Percentiles rank a stretch among this genome's conserved stretches.
phyloP scores from a whole-genome alignment of 2,113 vertebrate genomes.

The Tenrec ecaudatus region DNA sequence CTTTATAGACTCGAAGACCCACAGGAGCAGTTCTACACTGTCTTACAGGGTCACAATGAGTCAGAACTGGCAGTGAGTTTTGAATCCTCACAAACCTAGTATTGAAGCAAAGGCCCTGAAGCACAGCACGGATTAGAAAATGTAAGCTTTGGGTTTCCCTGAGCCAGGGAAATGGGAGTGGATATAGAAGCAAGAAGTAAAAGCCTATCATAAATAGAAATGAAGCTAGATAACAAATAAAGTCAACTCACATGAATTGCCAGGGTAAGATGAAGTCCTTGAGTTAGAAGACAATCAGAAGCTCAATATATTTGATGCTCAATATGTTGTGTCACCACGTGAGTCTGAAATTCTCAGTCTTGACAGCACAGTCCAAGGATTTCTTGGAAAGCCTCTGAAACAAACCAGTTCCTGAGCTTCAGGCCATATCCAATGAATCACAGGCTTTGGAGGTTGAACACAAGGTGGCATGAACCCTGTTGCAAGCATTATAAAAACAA shows the following conservation, averaged over 20 bases:
- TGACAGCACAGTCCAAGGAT: neutral
- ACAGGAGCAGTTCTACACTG: too few relatives aligned
- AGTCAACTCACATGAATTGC: neutral
- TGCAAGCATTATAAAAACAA: neutral
- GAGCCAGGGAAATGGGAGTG: neutral
- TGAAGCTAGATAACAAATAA: neutral
- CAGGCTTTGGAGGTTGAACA: neutral
- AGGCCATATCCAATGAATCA: neutral
- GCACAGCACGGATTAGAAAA: constrained; percentile 32
- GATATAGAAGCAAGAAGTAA: constrained; percentile 10
- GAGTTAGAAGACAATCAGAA: neutral
- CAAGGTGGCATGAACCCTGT: neutral
- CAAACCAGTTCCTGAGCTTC: neutral
- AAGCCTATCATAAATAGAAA: constrained; percentile 33
- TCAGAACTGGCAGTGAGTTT: neutral
- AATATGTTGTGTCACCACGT: neutral
- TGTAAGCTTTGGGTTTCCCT: neutral
- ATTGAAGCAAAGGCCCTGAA: constrained; percentile 13
- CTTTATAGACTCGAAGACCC: too few relatives aligned
- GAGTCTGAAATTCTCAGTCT: neutral
- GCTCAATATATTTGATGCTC: neutral
- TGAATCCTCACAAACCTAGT: neutral
- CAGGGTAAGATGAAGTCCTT: neutral
- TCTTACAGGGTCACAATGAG: too few relatives aligned
- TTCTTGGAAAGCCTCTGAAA: neutral